Conservation (phyloP, 2,797 vertebrate species). For the Epinephelus awoara region DNA sequence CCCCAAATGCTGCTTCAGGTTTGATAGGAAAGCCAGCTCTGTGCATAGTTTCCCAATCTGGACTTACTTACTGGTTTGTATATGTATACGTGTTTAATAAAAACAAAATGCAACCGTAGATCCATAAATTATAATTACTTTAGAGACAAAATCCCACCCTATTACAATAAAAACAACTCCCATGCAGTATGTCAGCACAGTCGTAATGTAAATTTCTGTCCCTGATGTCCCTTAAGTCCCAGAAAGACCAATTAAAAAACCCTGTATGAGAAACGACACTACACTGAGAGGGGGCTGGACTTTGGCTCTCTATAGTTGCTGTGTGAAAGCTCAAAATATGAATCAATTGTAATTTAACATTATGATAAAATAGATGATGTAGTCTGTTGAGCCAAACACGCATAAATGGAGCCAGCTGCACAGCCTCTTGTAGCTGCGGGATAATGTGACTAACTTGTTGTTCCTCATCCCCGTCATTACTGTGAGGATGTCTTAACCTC, state of each 20-base stretch:
- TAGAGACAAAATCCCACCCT: not conserved
- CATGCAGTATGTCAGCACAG: not conserved
- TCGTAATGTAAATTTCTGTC: no score
- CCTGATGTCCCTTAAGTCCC: conserved; percentile 12
- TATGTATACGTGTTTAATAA: not conserved
- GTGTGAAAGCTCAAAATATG: conserved; percentile 24
- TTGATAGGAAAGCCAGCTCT: not conserved
- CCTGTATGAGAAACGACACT: not conserved
- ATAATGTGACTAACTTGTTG: conserved; percentile 22
- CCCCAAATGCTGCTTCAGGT: not conserved
- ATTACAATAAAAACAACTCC: not conserved
- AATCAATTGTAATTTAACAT: conserved; percentile 21
- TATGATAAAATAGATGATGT: not conserved
- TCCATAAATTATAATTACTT: not conserved
- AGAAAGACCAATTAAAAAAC: conserved; percentile 28
- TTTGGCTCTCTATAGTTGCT: not conserved
- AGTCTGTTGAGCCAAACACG: not conserved
- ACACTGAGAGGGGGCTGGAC: not conserved
- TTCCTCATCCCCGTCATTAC: conserved; percentile 9
- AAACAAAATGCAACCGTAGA: not conserved
- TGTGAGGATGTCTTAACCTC: conserved; percentile 3
- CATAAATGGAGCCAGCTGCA: conserved; percentile 18
- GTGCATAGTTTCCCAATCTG: not conserved
- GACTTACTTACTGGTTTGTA: not conserved
- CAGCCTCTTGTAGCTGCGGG: conserved; percentile 18